phyloP scores from a whole-genome alignment of 2,797 vertebrate genomes.

The Macrochelys suwanniensis region DNA sequence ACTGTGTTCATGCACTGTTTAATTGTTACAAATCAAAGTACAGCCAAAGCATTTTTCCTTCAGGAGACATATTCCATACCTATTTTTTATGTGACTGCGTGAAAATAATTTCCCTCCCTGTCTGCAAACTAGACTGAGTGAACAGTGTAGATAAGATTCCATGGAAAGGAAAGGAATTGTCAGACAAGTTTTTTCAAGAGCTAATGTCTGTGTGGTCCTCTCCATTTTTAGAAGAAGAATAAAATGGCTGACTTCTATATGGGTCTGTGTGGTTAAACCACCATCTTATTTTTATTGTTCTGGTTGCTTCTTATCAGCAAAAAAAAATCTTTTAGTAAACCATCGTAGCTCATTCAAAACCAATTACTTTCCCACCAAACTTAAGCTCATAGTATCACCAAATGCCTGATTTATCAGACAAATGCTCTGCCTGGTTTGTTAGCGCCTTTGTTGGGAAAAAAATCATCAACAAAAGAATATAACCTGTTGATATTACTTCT shows the following conservation, averaged over 20 bases:
- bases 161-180: neutral
- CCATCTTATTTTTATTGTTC: neutral
- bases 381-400: neutral
- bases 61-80: conserved; percentile 6
- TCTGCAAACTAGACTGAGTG: conserved; percentile 1
- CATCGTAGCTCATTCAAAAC: neutral
- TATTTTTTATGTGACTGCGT: conserved; percentile 31
- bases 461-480: conserved; percentile 63
- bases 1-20: neutral
- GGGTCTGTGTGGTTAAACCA: neutral
- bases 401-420: conserved; percentile 50
- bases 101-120: conserved; percentile 35
- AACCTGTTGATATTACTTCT: conserved; percentile 66
- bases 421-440: conserved; percentile 53
- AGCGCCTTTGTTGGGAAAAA: conserved; percentile 57
- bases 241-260: neutral
- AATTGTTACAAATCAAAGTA: conserved; percentile 20
- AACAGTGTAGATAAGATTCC: conserved; percentile 29
- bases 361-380: conserved; percentile 11
- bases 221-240: neutral
- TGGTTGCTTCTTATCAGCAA: neutral
- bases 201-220: neutral
- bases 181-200: neutral
- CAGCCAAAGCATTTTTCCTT: neutral
- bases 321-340: neutral